Base-by-base conservation (phyloP, 2,113 vertebrate species). In the Ciconia maguari region DNA sequence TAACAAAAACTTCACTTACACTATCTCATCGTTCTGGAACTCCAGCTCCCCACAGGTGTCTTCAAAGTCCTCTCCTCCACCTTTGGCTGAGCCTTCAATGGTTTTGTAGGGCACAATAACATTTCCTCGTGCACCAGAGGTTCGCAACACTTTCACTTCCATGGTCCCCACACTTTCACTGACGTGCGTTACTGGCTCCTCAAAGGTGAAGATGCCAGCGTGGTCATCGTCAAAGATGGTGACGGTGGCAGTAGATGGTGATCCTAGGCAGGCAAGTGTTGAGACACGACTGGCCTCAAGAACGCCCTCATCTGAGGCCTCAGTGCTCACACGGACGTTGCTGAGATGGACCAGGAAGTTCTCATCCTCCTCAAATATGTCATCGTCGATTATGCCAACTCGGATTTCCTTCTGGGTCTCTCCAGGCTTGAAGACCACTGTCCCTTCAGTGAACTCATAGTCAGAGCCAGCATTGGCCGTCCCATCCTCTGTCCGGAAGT, bases 351-450 rank as follows among this genome's bases (percentile, higher is more conserved):
- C 99, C 78, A 99, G 97, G 96, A 99, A 99, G 87, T 99, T 99
- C 92, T 99, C 99, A 11, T 99, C 99, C 80, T 99, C 99, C 96
- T 99, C 99, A 91, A 99, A 99, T 81, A 99, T 99, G 79, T 99
- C 99, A 0, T 99, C 99, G 0, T 99, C 99, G 0, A 99, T 99
- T 58, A 99, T 99, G 75, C 99, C 98, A 7, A 99, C 98, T 11
- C 97, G 97, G 93, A 99, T 98, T 88, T 99, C 99, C 94, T 99
- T 99, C 84, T 99, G 99, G 0, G 98, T 99, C 97, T 99, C 99
- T 2, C 99, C 99, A 1, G 99, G 99, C 71, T 99, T 98, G 95
- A 99, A 99, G 83, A 99, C 74, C 25, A 99, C 85, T 0, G 98
- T 98, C 22, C 99, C 99, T 93, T 99, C 98, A 0, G 99, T 98